phyloP scores from a whole-genome alignment of 2,113 vertebrate genomes.

The Micromys minutus region DNA sequence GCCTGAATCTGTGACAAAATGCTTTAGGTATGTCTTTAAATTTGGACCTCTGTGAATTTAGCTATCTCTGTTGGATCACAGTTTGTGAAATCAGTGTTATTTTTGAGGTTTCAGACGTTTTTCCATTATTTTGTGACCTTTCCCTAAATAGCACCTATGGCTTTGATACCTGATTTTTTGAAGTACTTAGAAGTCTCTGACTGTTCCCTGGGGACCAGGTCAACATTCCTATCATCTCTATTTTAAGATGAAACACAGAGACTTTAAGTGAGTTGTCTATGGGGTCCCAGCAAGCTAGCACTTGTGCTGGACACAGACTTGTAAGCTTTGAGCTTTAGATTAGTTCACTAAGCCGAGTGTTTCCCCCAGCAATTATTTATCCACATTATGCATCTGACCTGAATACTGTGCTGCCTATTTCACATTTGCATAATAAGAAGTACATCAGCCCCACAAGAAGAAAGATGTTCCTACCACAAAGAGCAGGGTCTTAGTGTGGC shows the following conservation, averaged over 20 bases:
- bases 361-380: conserved; percentile 70
- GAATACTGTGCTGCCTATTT: conserved; percentile 56
- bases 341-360: conserved; percentile 20
- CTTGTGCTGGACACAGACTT: conserved; percentile 60
- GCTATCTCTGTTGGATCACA: conserved; percentile 53
- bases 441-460: conserved; percentile 46
- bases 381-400: conserved; percentile 67
- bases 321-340: conserved; percentile 64
- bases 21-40: conserved; percentile 28
- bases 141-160: conserved; percentile 71
- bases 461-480: background rate
- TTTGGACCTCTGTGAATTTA: conserved; percentile 46
- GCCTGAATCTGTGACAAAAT: conserved; percentile 30
- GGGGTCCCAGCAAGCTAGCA: conserved; percentile 63
- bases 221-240: conserved; percentile 70
- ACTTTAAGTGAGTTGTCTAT: conserved; percentile 69
- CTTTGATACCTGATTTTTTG: conserved; percentile 74
- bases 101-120: conserved; percentile 61
- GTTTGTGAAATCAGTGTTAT: conserved; percentile 67
- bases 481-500: background rate
- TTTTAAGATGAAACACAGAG: conserved; percentile 77
- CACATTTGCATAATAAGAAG: conserved; percentile 68
- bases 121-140: conserved; percentile 73
- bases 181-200: conserved; percentile 68
- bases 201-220: conserved; percentile 59